phyloP scores from a whole-genome alignment of 2,113 vertebrate genomes.

The Dipodomys ordii region DNA sequence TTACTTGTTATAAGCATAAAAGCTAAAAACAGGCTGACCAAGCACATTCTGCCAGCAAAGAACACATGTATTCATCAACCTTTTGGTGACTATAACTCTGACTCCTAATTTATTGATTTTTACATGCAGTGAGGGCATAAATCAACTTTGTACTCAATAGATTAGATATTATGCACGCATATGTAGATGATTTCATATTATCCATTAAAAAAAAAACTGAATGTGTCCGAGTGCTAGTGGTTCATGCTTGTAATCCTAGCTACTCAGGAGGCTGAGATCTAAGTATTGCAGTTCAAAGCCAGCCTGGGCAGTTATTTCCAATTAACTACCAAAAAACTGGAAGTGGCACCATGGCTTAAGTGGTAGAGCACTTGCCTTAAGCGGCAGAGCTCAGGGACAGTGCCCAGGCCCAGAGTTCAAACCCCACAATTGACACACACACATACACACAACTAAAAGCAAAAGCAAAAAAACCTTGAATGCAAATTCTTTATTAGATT shows the following conservation, averaged over 20 bases:
- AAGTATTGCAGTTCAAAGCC: too few species aligned
- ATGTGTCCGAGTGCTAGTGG: too few species aligned
- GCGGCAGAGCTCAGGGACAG: too few species aligned
- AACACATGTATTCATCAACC: conserved; percentile 66
- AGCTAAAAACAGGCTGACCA: conserved; percentile 74
- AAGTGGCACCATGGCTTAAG: too few species aligned
- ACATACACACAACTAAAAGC: too few species aligned
- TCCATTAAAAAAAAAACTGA: background rate
- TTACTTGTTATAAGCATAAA: conserved; percentile 72
- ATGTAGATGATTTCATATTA: background rate
- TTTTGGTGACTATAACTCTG: conserved; percentile 40
- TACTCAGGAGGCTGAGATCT: too few species aligned
- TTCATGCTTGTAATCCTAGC: too few species aligned
- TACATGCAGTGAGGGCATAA: conserved; percentile 13
- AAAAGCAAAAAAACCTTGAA: background rate
- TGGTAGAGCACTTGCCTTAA: too few species aligned
- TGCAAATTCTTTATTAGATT: background rate
- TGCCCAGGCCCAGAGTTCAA: too few species aligned
- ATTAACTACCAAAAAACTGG: too few species aligned
- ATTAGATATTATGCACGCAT: background rate
- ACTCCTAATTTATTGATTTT: conserved; percentile 55
- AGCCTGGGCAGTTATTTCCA: too few species aligned
- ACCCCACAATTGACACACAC: too few species aligned
- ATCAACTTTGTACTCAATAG: background rate
- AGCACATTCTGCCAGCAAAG: conserved; percentile 70